Percentiles rank a stretch among this genome's conserved stretches.
Conservation (phyloP, 2,797 vertebrate species). For the Hipposideros larvatus region DNA sequence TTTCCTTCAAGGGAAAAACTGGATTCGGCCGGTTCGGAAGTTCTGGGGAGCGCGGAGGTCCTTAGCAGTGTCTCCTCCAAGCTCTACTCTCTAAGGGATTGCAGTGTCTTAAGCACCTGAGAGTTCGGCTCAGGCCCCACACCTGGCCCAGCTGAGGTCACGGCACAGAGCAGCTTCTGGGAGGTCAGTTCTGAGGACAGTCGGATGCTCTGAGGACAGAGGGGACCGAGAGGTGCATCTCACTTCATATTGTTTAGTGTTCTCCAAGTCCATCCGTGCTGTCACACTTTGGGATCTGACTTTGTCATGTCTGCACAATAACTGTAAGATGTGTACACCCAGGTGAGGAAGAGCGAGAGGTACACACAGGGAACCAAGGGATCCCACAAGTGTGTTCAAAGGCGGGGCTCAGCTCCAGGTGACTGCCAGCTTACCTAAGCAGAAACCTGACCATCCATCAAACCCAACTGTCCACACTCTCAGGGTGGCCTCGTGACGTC, state of each 20-base stretch:
- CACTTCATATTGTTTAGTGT: conserved; percentile 44
- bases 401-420: not conserved
- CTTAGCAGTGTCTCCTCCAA: not conserved
- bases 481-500: conserved; percentile 61
- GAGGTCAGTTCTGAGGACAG: conserved; percentile 26
- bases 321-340: not conserved
- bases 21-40: not conserved
- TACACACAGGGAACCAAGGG: not conserved
- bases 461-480: conserved; percentile 73
- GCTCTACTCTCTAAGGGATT: not conserved
- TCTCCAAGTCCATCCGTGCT: not conserved
- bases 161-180: conserved; percentile 45
- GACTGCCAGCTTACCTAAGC: conserved; percentile 60
- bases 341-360: fast-evolving
- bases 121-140: conserved; percentile 33
- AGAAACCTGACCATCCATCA: not conserved
- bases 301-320: not conserved
- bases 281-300: not conserved
- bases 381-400: not conserved
- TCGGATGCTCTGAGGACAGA: not conserved
- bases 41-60: not conserved
- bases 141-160: conserved; percentile 10
- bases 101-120: not conserved
- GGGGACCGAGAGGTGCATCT: not conserved
- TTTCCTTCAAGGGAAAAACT: not conserved